phyloP scores from a whole-genome alignment of 2,113 vertebrate genomes.

The Pontoporia blainvillei region DNA sequence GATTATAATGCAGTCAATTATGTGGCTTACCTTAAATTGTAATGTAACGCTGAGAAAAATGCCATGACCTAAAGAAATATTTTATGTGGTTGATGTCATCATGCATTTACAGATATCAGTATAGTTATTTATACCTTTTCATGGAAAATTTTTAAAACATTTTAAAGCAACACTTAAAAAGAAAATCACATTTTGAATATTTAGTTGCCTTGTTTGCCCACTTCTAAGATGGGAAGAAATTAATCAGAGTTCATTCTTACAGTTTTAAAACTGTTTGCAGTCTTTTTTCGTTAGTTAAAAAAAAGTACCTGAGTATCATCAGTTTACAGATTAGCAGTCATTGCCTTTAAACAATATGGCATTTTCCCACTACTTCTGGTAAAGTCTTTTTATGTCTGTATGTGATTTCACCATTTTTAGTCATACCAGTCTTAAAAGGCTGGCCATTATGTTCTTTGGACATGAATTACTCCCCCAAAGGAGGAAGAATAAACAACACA shows the following conservation, averaged over 20 bases:
- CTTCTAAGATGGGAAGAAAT: neutral
- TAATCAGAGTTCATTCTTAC: neutral
- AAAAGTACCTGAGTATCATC: neutral
- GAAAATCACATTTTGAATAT: neutral
- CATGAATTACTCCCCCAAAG: neutral
- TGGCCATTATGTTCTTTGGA: neutral
- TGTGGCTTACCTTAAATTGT: conserved; percentile 36
- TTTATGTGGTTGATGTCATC: neutral
- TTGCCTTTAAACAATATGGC: neutral
- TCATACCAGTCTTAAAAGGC: neutral
- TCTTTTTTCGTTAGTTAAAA: neutral
- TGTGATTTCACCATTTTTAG: neutral
- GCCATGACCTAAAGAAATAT: neutral
- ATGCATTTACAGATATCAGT: neutral
- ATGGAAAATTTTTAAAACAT: neutral
- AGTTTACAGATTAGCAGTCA: neutral
- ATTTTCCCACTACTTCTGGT: neutral
- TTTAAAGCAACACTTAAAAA: conserved; percentile 1
- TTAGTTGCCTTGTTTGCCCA: neutral
- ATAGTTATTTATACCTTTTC: neutral
- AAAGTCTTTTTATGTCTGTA: neutral
- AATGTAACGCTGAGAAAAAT: neutral
- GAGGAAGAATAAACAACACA: neutral
- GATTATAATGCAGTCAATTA: conserved; percentile 31
- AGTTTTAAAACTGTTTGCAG: neutral